Percentiles rank a stretch among this genome's conserved stretches.
Conservation (phyloP, 2,113 vertebrate genomes). For the Haemorhous mexicanus region DNA sequence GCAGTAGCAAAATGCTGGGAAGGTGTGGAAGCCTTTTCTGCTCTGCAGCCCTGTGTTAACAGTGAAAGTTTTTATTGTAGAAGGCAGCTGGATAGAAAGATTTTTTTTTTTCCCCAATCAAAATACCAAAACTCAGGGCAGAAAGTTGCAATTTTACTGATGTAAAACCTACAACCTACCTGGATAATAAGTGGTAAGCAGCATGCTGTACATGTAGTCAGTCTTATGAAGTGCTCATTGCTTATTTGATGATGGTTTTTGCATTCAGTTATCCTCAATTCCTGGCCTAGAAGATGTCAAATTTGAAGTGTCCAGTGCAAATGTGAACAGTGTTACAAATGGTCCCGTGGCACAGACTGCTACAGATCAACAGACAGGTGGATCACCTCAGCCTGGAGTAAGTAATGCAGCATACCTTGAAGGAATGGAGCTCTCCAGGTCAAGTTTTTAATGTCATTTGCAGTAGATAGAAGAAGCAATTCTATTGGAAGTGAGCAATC, state of each 20-base stretch:
- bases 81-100: neutral
- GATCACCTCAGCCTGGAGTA: slow-evolving; percentile 65
- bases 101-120: neutral
- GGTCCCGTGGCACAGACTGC: slow-evolving; percentile 65
- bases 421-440: neutral
- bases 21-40: neutral
- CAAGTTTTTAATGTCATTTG: neutral
- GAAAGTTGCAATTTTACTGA: neutral
- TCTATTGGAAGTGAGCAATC: neutral
- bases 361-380: slow-evolving; percentile 45
- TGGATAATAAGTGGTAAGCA: neutral
- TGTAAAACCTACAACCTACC: neutral
- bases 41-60: neutral
- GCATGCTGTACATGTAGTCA: rapidly evolving
- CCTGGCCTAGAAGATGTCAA: slow-evolving; percentile 93
- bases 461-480: neutral
- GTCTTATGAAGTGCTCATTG: neutral
- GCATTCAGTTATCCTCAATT: slow-evolving; percentile 89
- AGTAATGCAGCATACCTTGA: neutral
- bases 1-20: neutral
- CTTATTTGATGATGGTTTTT: neutral
- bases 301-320: slow-evolving; percentile 74
- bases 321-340: slow-evolving; percentile 68
- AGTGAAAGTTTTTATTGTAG: neutral
- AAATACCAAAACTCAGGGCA: neutral